These are phyloP conservation scores for Artibeus jamaicensis DNA, from an alignment of 2,797 vertebrate species.

Conservation along the genomic window DNA sequence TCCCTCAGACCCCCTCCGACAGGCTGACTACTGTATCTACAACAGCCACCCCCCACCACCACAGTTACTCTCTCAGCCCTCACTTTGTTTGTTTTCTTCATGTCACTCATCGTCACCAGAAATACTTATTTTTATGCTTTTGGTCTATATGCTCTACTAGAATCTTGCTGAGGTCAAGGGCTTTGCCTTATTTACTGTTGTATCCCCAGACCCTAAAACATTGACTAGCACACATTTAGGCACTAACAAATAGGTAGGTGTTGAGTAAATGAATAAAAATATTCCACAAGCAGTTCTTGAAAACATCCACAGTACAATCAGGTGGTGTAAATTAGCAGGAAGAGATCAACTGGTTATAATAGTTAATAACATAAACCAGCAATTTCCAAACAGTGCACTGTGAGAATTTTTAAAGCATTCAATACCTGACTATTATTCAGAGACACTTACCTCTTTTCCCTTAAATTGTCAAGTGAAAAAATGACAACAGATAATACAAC, in stretches of 20 bases:
- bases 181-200: not conserved
- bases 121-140: not conserved
- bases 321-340: not conserved
- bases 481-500: not conserved
- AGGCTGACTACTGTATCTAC: accelerated
- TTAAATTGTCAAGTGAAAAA: not conserved
- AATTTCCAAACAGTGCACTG: not conserved
- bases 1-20: not conserved
- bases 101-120: not conserved
- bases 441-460: not conserved
- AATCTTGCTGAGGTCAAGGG: not conserved
- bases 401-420: not conserved
- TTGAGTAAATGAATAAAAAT: not conserved
- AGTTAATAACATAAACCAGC: not conserved
- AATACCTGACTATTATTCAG: not conserved
- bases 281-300: not conserved
- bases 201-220: not conserved
- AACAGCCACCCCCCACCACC: not conserved
- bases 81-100: not conserved
- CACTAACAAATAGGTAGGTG: not conserved
- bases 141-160: not conserved
- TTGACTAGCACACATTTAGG: not conserved
- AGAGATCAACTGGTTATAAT: not conserved
- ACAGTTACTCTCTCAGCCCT: not conserved
- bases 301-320: not conserved